Evolutionary conservation across 2,113 vertebrate species (phyloP), one percentile per base, ranked within the genome.

Genomic region (Phoenicopterus ruber): DNA sequence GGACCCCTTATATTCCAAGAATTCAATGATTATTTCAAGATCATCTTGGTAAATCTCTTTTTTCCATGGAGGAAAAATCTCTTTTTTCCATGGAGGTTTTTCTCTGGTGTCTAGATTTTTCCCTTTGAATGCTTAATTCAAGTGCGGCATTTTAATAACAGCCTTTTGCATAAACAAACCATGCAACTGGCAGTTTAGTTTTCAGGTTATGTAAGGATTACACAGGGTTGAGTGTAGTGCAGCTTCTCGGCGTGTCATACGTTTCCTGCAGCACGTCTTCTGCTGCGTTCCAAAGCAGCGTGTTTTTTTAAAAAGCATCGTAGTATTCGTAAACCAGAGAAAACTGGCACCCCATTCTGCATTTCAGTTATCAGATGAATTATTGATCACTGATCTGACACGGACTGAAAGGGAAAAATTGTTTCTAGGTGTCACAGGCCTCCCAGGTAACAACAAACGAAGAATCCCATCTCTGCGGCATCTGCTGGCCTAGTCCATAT

Each of bases 301-400:
- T 22, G 4, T 8, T 55, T 63, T 62, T 52, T 42, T n/a, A 11
- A 65, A 69, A n/a, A 65, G 17, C 46, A 0, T 6, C 0, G 7
- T 13, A 1, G 25, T 79, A 77, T 55, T 85, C 61, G 10, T 22
- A 50, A 82, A 49, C 40, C 73, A 31, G 18, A 7, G 81, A 46
- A 82, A 94, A 10, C 84, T 66, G 70, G 70, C 82, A 77, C 29
- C n/a, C 22, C 1, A 0, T 63, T 57, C 67, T 77, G 29, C 78
- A 2, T 82, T 80, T 50, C 57, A 9, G 31, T 19, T 66, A 47
- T 11, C 78, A 80, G 86, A 47, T 90, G 86, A 93, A 62, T 95
- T 91, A 80, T 69, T 94, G 86, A 79, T 94, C 36, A 1, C 61
- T 67, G 72, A 36, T 88, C 57, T 84, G 74, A 84, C 59, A 59